Conservation (phyloP, 1,140 invertebrate species). For the Eupeodes corollae region DNA sequence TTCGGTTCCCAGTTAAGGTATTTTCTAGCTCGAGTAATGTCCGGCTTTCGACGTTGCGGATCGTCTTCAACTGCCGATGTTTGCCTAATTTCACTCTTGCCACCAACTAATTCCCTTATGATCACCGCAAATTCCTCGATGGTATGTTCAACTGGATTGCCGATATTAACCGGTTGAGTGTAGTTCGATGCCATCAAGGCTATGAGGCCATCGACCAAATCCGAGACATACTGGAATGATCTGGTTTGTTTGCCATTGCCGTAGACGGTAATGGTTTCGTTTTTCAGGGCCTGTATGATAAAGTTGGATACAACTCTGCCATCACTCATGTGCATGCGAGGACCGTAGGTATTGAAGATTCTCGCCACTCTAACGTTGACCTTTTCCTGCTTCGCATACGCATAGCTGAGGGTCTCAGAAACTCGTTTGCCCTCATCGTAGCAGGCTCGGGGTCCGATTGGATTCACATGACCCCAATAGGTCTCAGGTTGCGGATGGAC, state of each 20-base stretch:
- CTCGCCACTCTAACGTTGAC: conserved; percentile 89
- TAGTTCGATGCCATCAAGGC: conserved; percentile 91
- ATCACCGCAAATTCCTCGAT: conserved; percentile 93
- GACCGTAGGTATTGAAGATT: conserved; percentile 99
- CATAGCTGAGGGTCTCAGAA: conserved; percentile 92
- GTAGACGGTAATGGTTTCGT: conserved; percentile 92
- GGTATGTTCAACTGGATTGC: conserved; percentile 95
- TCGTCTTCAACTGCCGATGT: conserved; percentile 85
- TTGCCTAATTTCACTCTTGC: conserved; percentile 71
- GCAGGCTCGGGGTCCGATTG: conserved; percentile 90
- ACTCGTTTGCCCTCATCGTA: conserved; percentile 99
- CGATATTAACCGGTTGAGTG: conserved; percentile 87
- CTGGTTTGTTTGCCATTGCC: conserved; percentile 92
- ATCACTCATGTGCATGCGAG: conserved; percentile 98
- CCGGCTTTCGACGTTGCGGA: conserved; percentile 84
- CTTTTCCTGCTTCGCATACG: conserved; percentile 93
- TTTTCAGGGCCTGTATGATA: conserved; percentile 90
- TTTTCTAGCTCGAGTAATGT: conserved; percentile 79
- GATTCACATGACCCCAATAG: conserved; percentile 99
- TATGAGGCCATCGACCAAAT: conserved; percentile 91
- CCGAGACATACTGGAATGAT: conserved; percentile 96
- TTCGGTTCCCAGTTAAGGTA: conserved; percentile 91
- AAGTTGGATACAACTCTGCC: conserved; percentile 98
- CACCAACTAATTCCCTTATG: conserved; percentile 78
- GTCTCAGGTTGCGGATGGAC: conserved; percentile 90